Percentiles rank a stretch among this genome's conserved stretches.
phyloP scores from a whole-genome alignment of 1,140 invertebrate species.

The Brachionus koreanus region DNA sequence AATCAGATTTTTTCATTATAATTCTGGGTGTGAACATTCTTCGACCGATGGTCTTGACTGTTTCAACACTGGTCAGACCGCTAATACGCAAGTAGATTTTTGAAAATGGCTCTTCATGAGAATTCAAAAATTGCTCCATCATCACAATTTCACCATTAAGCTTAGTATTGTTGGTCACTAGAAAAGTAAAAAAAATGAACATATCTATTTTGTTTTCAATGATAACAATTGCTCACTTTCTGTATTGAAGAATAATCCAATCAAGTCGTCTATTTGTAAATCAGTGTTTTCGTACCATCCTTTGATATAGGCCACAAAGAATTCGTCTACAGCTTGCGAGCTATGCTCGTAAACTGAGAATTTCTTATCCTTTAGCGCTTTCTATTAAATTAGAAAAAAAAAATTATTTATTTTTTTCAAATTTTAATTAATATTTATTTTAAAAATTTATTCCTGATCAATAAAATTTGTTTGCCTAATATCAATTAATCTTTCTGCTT shows the following conservation, averaged over 20 bases:
- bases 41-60: background rate
- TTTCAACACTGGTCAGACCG: background rate
- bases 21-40: background rate
- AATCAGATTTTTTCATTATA: background rate
- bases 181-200: background rate
- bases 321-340: conserved; percentile 31
- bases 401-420: background rate
- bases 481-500: too few species aligned
- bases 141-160: conserved; percentile 20
- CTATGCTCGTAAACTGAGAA: conserved; percentile 3
- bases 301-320: conserved; percentile 27
- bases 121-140: conserved; percentile 31
- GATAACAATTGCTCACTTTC: conserved; percentile 8
- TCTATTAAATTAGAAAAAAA: background rate
- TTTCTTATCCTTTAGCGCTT: background rate
- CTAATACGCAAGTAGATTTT: conserved; percentile 36
- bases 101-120: background rate
- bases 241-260: conserved; percentile 8
- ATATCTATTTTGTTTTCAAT: background rate
- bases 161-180: background rate
- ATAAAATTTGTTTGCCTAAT: too few species aligned
- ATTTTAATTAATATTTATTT: background rate
- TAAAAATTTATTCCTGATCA: too few species aligned
- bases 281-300: conserved; percentile 31
- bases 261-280: background rate